Conservation (phyloP, 2,888 invertebrate species). For the Argyresthia goedartella region DNA sequence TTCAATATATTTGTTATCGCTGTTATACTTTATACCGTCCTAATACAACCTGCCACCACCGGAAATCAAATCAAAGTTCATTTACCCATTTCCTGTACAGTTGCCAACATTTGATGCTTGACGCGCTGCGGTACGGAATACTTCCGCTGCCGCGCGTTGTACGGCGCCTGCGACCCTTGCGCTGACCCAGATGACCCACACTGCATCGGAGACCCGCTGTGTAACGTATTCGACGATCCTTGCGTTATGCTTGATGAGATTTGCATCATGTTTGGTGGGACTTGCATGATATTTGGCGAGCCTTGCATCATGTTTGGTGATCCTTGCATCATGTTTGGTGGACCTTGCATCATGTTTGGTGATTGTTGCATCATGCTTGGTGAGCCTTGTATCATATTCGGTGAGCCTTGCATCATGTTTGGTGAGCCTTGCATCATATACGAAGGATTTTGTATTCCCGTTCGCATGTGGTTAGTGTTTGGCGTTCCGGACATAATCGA, state of each 20-base stretch:
- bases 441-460: not conserved
- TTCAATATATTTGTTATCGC: too few species aligned
- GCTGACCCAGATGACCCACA: too few species aligned
- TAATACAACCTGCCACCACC: not conserved
- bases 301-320: not conserved
- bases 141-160: conserved; percentile 47
- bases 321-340: not conserved
- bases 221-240: not conserved
- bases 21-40: too few species aligned
- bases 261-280: not conserved
- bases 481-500: not conserved
- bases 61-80: conserved; percentile 3
- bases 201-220: not conserved
- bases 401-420: not conserved
- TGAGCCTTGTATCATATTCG: not conserved
- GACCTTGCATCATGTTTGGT: not conserved
- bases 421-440: not conserved
- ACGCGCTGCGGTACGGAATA: conserved; percentile 69
- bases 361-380: not conserved
- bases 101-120: conserved; percentile 66
- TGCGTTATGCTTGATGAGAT: too few species aligned
- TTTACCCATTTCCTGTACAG: conserved; percentile 84
- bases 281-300: not conserved
- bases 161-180: not conserved
- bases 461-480: not conserved